Conservation (phyloP, 2,888 invertebrate genomes). For the Molanna angustata region DNA sequence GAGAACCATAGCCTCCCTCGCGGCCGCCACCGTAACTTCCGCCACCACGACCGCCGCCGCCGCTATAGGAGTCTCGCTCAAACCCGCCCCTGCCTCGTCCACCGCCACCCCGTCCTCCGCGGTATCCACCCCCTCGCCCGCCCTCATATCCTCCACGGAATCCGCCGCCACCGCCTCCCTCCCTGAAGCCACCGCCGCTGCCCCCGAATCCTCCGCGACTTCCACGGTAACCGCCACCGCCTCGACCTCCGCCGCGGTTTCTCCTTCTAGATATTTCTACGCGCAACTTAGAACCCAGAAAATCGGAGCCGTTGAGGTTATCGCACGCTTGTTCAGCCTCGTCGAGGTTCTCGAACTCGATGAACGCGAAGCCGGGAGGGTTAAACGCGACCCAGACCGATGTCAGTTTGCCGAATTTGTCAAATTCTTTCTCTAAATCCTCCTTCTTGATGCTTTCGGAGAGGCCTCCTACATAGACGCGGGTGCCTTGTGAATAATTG, state of each 20-base stretch:
- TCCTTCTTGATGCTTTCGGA: conserved; percentile 88
- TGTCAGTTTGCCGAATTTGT: conserved; percentile 88
- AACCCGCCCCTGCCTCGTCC: conserved; percentile 58
- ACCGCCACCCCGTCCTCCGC: conserved; percentile 47
- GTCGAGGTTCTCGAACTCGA: conserved; percentile 84
- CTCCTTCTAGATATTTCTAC: conserved; percentile 86
- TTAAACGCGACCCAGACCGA: conserved; percentile 93
- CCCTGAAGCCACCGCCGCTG: conserved; percentile 48
- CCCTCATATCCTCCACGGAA: conserved; percentile 43
- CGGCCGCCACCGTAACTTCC: conserved; percentile 41
- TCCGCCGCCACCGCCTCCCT: conserved; percentile 46
- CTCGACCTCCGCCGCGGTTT: conserved; percentile 60
- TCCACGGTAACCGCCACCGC: conserved; percentile 52
- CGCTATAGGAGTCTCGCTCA: conserved; percentile 48
- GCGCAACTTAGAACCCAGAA: conserved; percentile 82
- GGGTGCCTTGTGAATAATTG: conserved; percentile 52
- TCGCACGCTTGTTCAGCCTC: conserved; percentile 90
- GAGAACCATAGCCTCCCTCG: conserved; percentile 41
- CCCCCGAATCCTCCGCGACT: conserved; percentile 49
- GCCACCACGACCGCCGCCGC: conserved; percentile 47
- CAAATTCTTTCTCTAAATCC: conserved; percentile 86
- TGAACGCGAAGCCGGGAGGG: conserved; percentile 92
- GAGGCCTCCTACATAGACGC: conserved; percentile 88
- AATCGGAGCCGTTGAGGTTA: conserved; percentile 83
- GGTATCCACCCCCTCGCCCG: conserved; percentile 35